Percentiles rank a stretch among this genome's conserved stretches.
Conservation (phyloP, 92 coral and sea anemone genomes). For the Epizoanthus scotinus region DNA sequence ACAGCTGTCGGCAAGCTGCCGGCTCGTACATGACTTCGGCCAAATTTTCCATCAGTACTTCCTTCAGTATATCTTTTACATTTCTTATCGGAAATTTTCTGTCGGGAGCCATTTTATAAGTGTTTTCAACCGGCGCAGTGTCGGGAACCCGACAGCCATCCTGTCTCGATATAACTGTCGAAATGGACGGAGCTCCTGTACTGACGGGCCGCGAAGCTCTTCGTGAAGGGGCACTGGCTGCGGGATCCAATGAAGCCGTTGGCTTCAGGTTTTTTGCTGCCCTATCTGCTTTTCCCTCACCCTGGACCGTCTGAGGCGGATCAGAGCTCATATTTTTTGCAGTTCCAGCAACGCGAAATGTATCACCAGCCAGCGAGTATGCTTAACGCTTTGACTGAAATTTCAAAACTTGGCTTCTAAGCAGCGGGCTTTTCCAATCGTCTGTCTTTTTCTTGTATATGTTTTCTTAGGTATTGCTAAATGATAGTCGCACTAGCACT, state of each 20-base stretch:
- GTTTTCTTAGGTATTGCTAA: not conserved
- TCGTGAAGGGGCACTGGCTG: constrained; percentile 23
- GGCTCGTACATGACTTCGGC: constrained; percentile 82
- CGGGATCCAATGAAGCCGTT: constrained; percentile 40
- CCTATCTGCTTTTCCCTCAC: constrained; percentile 55
- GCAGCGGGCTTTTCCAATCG: not conserved
- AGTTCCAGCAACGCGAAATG: not conserved
- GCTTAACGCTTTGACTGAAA: no score
- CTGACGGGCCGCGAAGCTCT: constrained; percentile 41
- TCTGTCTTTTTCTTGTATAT: not conserved
- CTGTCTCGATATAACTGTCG: constrained; percentile 59
- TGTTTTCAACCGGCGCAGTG: constrained; percentile 68
- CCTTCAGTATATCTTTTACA: constrained; percentile 69
- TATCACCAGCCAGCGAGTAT: no score
- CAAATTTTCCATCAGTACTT: constrained; percentile 72
- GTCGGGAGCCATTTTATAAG: constrained; percentile 78
- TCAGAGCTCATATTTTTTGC: constrained; percentile 55
- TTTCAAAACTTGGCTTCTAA: no score
- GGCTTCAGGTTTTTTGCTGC: constrained; percentile 68
- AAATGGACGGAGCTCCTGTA: constrained; percentile 46
- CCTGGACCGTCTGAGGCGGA: not conserved
- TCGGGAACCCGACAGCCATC: constrained; percentile 54
- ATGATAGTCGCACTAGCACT: not conserved
- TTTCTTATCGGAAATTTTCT: constrained; percentile 76
- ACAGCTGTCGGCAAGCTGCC: constrained; percentile 79